phyloP scores from a whole-genome alignment of 2,888 invertebrate genomes.

The Microctonus hyperodae region DNA sequence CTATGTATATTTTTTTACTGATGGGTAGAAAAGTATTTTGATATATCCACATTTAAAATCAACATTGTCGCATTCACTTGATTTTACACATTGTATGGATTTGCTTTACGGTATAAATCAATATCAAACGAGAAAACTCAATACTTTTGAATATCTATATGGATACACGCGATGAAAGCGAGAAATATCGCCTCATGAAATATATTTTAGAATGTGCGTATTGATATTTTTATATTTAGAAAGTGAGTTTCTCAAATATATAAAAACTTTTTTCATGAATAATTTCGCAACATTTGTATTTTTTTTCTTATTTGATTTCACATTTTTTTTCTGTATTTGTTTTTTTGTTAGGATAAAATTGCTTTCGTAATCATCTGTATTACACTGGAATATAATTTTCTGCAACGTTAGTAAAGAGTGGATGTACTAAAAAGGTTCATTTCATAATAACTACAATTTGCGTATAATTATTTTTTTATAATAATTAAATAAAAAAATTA shows the following conservation, averaged over 20 bases:
- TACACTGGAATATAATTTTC: too few relatives aligned
- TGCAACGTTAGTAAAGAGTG: too few relatives aligned
- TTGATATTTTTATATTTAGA: not conserved
- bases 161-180: not conserved
- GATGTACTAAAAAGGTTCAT: too few relatives aligned
- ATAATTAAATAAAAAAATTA: not conserved
- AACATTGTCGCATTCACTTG: slow-evolving; percentile 11
- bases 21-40: not conserved
- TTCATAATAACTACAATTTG: not conserved
- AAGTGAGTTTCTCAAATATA: not conserved
- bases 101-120: slow-evolving; percentile 6
- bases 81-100: slow-evolving; percentile 6
- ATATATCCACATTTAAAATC: not conserved
- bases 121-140: not conserved
- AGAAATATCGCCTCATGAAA: not conserved
- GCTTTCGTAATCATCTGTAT: not conserved
- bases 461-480: not conserved
- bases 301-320: not conserved
- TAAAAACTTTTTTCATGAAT: not conserved
- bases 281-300: not conserved
- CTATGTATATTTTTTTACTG: not conserved
- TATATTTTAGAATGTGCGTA: not conserved
- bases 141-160: not conserved
- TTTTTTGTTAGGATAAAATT: too few relatives aligned
- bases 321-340: too few relatives aligned